These are phyloP conservation scores for Telmatherina bonti DNA, from an alignment of 2,797 vertebrate genomes.

Conservation along the genomic window DNA sequence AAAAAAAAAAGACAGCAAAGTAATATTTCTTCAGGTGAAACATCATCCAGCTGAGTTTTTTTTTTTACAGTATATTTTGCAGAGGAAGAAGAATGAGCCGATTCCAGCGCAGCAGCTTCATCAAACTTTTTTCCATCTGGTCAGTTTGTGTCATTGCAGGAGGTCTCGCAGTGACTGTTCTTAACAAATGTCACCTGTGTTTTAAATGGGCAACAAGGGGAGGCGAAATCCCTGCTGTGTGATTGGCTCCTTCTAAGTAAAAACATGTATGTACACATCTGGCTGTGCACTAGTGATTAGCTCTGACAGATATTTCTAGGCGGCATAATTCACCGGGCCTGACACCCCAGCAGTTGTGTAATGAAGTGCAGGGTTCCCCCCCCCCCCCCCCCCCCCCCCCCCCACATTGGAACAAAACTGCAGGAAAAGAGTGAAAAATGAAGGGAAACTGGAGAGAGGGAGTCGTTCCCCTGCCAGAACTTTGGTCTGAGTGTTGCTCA, in stretches of 20 bases:
- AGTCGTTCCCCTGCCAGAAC: background rate
- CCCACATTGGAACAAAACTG: background rate
- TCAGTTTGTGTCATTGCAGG: conserved; percentile 8
- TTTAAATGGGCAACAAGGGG: conserved; percentile 7
- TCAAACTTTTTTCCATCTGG: conserved; percentile 19
- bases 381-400: conserved; percentile 15
- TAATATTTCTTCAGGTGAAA: conserved; percentile 3
- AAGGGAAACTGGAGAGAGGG: conserved; percentile 8
- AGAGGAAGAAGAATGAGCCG: conserved; percentile 4
- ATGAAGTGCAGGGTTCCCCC: conserved; percentile 15
- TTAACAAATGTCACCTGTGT: conserved; percentile 40
- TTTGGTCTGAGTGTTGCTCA: background rate
- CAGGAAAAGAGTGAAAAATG: background rate
- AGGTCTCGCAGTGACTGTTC: conserved; percentile 9
- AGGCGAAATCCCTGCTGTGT: conserved; percentile 18
- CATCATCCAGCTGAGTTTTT: background rate
- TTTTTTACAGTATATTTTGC: background rate
- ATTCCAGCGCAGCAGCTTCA: background rate
- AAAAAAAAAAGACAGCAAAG: conserved; percentile 3
- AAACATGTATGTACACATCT: conserved; percentile 37
- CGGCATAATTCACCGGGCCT: conserved; percentile 9
- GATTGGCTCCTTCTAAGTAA: conserved; percentile 44
- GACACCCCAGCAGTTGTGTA: conserved; percentile 22
- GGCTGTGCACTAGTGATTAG: conserved; percentile 21
- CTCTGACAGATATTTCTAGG: conserved; percentile 38